Evolutionary conservation across 2,888 invertebrate genomes (phyloP), one percentile per base, ranked within the genome.

Genomic region (Nowickia ferox): DNA sequence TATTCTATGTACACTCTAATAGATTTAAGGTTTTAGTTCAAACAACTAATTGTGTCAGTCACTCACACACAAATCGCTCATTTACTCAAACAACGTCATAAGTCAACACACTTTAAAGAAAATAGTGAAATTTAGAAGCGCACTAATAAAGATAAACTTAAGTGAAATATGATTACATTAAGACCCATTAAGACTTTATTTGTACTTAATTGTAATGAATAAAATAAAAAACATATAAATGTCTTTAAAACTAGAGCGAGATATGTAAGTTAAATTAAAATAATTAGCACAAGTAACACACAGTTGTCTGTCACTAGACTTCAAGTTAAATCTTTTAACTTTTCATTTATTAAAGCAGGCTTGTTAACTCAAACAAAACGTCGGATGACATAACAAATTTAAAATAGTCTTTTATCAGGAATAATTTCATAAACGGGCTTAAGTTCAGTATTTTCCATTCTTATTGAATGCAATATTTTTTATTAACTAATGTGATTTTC

Each of bases 21-120:
- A 78, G 69, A 69, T 72, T 79, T 72, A 42, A 57, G 55, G 44
- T 71, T 72, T 80, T 57, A 66, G 66, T 65, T 66, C 40, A 80
- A 40, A 22, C 48, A 22, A 59, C 65, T 74, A 72, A 79, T 72
- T 72, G 51, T 66, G 30, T 38, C 17, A 13, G 22, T 42, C 80
- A 68, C 11, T 59, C 80, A 61, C 61, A n/a, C n/a, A n/a, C n/a
- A n/a, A n/a, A n/a, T n/a, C n/a, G n/a, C n/a, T n/a, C n/a, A n/a
- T n/a, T n/a, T n/a, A n/a, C n/a, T n/a, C n/a, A n/a, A n/a, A n/a
- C n/a, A n/a, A n/a, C n/a, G n/a, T n/a, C n/a, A n/a, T n/a, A n/a
- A n/a, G n/a, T n/a, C n/a, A n/a, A n/a, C 1, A 10, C n/a, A 15
- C 30, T 30, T 40, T 19, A 11, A 57, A 22, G 1, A 44, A 57